Percentiles rank a stretch among this genome's conserved stretches.
These are phyloP conservation scores for Chouioia cunea DNA, from an alignment of 2,888 invertebrate species.

Conservation along the genomic window DNA sequence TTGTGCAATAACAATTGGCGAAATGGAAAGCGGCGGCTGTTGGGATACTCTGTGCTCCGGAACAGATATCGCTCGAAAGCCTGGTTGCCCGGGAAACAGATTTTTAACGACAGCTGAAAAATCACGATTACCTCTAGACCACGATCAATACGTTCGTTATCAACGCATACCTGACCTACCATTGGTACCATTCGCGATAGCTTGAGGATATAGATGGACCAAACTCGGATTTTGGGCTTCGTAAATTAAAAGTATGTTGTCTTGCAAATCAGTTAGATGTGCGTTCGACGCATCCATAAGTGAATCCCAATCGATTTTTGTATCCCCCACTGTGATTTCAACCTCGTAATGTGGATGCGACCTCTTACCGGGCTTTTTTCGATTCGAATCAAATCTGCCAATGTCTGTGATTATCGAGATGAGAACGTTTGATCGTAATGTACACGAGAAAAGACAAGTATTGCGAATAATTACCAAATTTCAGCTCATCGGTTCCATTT, in stretches of 20 bases:
- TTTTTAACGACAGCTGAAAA: conserved; percentile 63
- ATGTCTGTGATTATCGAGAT: conserved; percentile 53
- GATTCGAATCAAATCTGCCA: conserved; percentile 60
- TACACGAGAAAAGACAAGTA: neutral
- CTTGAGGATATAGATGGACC: conserved; percentile 70
- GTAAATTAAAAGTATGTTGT: conserved; percentile 74
- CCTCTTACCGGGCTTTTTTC: conserved; percentile 63
- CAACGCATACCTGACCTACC: conserved; percentile 51
- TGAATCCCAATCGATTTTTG: conserved; percentile 75
- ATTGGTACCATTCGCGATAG: conserved; percentile 63
- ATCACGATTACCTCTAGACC: neutral
- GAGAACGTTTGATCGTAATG: neutral
- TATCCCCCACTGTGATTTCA: conserved; percentile 62
- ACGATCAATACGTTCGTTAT: neutral
- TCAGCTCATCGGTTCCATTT: conserved; percentile 60
- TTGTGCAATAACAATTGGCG: conserved; percentile 62
- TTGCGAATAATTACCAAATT: conserved; percentile 61
- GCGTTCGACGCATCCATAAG: conserved; percentile 72
- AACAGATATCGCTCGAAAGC: conserved; percentile 67
- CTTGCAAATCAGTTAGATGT: conserved; percentile 73
- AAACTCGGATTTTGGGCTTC: conserved; percentile 75
- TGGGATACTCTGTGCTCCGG: conserved; percentile 68
- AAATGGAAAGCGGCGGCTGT: conserved; percentile 67
- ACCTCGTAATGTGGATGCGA: conserved; percentile 59
- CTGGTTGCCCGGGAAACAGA: conserved; percentile 67